phyloP scores from a whole-genome alignment of 2,113 vertebrate species.

The Malurus elegans region DNA sequence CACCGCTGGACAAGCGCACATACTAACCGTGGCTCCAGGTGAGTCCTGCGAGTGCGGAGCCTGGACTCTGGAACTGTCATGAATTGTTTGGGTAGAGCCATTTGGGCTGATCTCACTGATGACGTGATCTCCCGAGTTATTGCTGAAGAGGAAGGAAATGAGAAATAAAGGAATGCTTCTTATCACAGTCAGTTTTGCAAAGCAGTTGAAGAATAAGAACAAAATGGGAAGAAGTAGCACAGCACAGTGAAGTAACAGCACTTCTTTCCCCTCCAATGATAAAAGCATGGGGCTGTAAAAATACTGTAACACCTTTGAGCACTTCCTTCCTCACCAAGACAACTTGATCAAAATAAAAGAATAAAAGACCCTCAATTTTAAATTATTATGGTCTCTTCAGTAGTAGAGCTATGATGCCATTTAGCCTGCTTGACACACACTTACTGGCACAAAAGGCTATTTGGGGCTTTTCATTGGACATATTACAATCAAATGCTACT shows the following conservation, averaged over 20 bases:
- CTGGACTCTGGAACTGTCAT: constrained; percentile 46
- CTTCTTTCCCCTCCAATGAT: background rate
- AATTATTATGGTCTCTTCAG: background rate
- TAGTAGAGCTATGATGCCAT: background rate
- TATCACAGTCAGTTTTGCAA: background rate
- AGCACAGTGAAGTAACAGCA: background rate
- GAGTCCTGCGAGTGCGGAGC: constrained; percentile 4
- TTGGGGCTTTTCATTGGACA: background rate
- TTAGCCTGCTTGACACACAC: background rate
- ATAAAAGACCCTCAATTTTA: background rate
- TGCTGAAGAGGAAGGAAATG: constrained; percentile 47
- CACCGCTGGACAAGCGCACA: background rate
- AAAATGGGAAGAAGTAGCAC: background rate
- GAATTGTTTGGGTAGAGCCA: constrained; percentile 58
- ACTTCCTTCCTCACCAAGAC: background rate
- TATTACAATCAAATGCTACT: background rate
- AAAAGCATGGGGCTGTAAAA: background rate
- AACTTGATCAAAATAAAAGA: background rate
- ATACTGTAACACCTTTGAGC: background rate
- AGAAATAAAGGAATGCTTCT: background rate
- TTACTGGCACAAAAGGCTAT: background rate
- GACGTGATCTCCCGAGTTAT: background rate
- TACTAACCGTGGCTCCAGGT: constrained; percentile 63
- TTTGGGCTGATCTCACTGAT: background rate
- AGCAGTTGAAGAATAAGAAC: background rate